Conservation (phyloP, 2,113 vertebrate species). For the Heterocephalus glaber region DNA sequence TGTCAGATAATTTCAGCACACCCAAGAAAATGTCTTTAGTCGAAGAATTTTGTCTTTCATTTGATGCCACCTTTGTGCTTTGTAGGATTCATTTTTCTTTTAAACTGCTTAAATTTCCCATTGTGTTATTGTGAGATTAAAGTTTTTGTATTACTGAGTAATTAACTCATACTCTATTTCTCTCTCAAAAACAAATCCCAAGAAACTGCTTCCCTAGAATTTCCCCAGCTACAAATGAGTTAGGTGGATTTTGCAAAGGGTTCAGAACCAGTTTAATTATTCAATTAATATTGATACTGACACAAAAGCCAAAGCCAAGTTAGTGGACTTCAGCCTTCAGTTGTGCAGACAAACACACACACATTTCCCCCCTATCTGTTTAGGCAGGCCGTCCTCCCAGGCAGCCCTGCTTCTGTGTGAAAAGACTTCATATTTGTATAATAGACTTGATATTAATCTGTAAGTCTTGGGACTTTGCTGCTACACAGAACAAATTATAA, state of each 20-base stretch:
- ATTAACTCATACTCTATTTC: slow-evolving; percentile 55
- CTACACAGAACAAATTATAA: slow-evolving; percentile 24
- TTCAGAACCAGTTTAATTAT: background rate
- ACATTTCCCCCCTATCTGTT: background rate
- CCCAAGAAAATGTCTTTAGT: background rate
- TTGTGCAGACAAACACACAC: background rate
- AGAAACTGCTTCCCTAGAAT: slow-evolving; percentile 46
- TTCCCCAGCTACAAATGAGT: background rate
- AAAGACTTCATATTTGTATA: background rate
- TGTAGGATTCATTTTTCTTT: background rate
- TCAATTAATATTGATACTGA: background rate
- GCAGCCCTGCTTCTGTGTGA: background rate
- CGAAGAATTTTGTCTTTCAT: background rate
- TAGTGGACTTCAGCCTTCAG: background rate
- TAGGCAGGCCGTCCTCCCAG: background rate
- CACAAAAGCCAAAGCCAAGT: background rate
- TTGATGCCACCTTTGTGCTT: background rate
- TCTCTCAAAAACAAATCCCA: slow-evolving; percentile 27
- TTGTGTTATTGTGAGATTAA: background rate
- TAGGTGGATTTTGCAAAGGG: slow-evolving; percentile 6
- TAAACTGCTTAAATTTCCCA: background rate
- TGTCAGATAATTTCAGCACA: background rate
- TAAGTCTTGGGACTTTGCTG: background rate
- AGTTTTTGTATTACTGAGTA: slow-evolving; percentile 35
- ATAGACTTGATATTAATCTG: background rate